Evolutionary conservation across 1,140 invertebrate species (phyloP).

Genomic region (Copidosoma floridanum): DNA sequence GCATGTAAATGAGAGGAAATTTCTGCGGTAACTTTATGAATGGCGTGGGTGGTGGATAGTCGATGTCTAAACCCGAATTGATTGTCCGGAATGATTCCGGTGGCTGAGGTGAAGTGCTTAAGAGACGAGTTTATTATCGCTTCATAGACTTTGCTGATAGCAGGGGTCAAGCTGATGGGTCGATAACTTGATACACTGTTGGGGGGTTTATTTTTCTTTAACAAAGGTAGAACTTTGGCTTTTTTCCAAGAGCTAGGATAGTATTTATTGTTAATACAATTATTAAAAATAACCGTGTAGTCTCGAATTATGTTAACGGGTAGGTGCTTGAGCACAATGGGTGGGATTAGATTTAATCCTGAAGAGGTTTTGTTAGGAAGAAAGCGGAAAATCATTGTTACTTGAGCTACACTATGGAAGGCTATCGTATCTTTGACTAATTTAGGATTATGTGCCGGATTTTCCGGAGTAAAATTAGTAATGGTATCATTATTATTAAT

Average conservation of each 20-base stretch:
- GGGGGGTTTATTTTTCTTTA: conserved; percentile 11
- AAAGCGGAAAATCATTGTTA: background rate
- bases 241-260: background rate
- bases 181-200: conserved; percentile 14
- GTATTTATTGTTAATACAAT: background rate
- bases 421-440: background rate
- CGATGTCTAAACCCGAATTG: conserved; percentile 27
- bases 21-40: conserved; percentile 7
- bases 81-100: conserved; percentile 29
- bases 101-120: conserved; percentile 5
- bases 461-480: background rate
- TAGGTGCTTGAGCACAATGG: conserved; percentile 1
- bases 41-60: conserved; percentile 26
- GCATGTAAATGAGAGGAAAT: background rate
- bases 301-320: background rate
- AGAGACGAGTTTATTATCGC: conserved; percentile 1
- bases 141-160: conserved; percentile 38
- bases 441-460: background rate
- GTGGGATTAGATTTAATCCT: background rate
- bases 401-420: background rate
- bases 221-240: background rate
- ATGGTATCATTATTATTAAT: background rate
- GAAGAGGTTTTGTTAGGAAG: conserved; percentile 1
- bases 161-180: conserved; percentile 43
- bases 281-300: conserved; percentile 7